phyloP scores from a whole-genome alignment of 2,113 vertebrate species.

The Charadrius vociferus region DNA sequence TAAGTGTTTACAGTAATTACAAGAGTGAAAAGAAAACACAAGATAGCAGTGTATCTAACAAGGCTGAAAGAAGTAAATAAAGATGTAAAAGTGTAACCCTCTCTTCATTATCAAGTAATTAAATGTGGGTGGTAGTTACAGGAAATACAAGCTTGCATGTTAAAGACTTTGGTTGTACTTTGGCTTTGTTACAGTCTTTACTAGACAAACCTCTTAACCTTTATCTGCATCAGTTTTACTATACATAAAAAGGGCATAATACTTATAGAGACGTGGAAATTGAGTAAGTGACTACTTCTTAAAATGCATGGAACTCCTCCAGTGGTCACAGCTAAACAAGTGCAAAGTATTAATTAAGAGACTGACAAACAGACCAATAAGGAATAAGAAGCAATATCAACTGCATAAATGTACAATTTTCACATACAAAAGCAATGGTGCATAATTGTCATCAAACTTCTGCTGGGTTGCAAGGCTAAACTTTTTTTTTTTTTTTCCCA shows the following conservation, averaged over 20 bases:
- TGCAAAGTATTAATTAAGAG: not conserved
- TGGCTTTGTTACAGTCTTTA: not conserved
- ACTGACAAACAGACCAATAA: not conserved
- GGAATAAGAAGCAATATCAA: not conserved
- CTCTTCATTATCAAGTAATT: not conserved
- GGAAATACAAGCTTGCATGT: not conserved
- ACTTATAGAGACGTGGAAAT: not conserved
- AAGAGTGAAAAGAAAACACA: not conserved
- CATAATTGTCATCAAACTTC: not conserved
- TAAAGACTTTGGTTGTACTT: not conserved
- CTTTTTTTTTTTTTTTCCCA: not conserved
- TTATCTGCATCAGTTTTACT: not conserved
- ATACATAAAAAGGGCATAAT: not conserved
- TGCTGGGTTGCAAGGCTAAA: not conserved
- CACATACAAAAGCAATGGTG: not conserved
- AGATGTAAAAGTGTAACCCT: not conserved
- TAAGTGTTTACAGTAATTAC: not conserved
- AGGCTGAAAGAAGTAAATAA: not conserved
- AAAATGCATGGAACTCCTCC: not conserved
- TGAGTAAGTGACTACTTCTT: not conserved
- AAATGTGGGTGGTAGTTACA: not conserved
- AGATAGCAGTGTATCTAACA: not conserved
- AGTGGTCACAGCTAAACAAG: not conserved
- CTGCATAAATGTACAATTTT: not conserved
- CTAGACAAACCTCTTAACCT: not conserved